Percentiles rank a stretch among this genome's conserved stretches.
Evolutionary conservation across 2,113 vertebrate genomes (phyloP).

Genomic region (Pterocles orientalis): DNA sequence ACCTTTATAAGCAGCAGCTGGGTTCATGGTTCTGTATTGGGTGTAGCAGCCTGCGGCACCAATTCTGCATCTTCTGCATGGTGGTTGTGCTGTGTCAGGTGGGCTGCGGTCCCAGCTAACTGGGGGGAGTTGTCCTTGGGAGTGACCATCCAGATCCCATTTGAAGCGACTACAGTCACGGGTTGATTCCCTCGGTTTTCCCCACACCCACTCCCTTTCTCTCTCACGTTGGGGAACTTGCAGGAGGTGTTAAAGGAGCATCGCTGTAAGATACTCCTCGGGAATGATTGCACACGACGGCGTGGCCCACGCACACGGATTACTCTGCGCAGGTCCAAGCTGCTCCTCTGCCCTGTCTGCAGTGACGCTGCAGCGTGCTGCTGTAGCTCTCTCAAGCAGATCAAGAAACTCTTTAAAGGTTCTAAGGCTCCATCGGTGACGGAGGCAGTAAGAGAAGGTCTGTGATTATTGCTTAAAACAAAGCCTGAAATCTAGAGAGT

Average conservation of each 20-base stretch:
- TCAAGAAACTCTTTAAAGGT: background rate
- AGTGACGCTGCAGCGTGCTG: background rate
- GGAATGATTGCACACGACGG: background rate
- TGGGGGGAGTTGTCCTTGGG: background rate
- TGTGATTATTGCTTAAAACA: background rate
- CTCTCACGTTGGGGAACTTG: background rate
- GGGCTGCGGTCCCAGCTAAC: background rate
- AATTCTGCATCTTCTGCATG: background rate
- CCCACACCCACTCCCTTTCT: conserved; percentile 12
- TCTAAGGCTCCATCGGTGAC: background rate
- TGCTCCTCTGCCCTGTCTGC: background rate
- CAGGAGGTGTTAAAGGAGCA: background rate
- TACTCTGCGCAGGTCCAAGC: background rate
- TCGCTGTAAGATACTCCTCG: background rate
- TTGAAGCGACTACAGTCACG: background rate
- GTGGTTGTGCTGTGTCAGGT: background rate
- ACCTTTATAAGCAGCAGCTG: conserved; percentile 72
- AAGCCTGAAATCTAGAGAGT: background rate
- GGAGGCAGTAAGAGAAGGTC: background rate
- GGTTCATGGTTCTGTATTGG: background rate
- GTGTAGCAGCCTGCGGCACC: background rate
- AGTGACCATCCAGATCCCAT: background rate
- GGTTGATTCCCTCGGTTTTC: background rate
- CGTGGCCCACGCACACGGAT: rapidly evolving
- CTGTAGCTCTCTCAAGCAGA: background rate